These are phyloP conservation scores for Hydractinia echinata DNA, from an alignment of 30 jellyfish, hydroid and myxozoan species.

Conservation along the genomic window DNA sequence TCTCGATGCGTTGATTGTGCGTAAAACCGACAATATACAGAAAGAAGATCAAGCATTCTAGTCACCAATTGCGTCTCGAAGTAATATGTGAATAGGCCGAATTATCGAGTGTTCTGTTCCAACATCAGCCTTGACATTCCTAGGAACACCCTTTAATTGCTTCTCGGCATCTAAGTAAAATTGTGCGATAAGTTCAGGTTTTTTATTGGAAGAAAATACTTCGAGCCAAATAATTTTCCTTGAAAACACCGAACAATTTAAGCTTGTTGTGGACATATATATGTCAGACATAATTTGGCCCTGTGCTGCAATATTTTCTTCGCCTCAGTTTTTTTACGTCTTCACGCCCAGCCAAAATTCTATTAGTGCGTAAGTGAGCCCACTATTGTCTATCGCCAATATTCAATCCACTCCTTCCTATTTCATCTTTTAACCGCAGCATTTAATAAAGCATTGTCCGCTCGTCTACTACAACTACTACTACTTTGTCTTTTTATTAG, in stretches of 20 bases:
- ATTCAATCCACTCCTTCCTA: too few species aligned
- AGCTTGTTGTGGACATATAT: constrained; percentile 45
- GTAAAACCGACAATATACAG: constrained; percentile 24
- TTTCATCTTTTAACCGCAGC: too few species aligned
- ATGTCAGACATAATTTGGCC: constrained; percentile 53
- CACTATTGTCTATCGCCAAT: too few species aligned
- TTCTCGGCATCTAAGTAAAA: constrained; percentile 39
- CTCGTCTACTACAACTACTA: too few species aligned
- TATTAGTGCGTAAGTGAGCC: too few species aligned
- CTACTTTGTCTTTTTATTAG: too few species aligned
- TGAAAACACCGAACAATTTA: constrained; percentile 44
- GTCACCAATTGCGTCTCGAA: constrained; percentile 30
- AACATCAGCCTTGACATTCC: constrained; percentile 34
- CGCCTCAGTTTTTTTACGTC: constrained; percentile 29
- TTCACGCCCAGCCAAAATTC: too few species aligned
- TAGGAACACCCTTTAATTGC: constrained; percentile 48
- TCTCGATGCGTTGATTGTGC: constrained; percentile 57
- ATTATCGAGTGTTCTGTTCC: constrained; percentile 48
- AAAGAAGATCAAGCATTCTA: constrained; percentile 17
- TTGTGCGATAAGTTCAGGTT: constrained; percentile 38
- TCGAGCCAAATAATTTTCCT: constrained; percentile 49
- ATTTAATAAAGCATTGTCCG: too few species aligned
- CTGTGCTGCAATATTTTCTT: constrained; percentile 33
- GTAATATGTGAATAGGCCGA: constrained; percentile 29
- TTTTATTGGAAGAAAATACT: constrained; percentile 30